phyloP scores from a whole-genome alignment of 64 coral and sea anemone species.

The Orbicella faveolata region DNA sequence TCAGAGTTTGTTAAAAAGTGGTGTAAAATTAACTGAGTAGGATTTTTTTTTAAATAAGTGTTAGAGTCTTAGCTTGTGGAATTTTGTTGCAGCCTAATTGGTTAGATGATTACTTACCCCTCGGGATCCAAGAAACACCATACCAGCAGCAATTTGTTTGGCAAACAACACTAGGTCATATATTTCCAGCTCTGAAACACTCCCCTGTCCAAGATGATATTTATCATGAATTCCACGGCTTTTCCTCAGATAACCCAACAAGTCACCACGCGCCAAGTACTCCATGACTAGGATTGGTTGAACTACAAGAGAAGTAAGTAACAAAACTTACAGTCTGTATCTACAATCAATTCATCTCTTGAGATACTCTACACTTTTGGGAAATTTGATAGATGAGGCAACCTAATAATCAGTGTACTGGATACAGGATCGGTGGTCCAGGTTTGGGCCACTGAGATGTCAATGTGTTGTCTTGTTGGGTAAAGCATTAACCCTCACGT shows the following conservation, averaged over 20 bases:
- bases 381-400: too few relatives aligned
- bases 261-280: neutral
- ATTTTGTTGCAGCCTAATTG: neutral
- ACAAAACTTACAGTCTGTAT: neutral
- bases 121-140: constrained; percentile 11
- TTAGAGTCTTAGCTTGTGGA: neutral
- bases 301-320: neutral
- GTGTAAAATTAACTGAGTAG: too few relatives aligned
- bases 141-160: constrained; percentile 15
- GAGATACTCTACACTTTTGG: too few relatives aligned
- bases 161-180: constrained; percentile 15
- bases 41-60: neutral
- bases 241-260: constrained; percentile 23
- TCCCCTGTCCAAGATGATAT: constrained; percentile 11
- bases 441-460: too few relatives aligned
- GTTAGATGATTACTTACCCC: neutral
- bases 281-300: neutral
- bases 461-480: too few relatives aligned
- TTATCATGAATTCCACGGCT: constrained; percentile 9
- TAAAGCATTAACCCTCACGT: too few relatives aligned
- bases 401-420: too few relatives aligned
- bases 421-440: too few relatives aligned
- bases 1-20: too few relatives aligned
- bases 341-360: neutral
- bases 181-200: neutral